phyloP scores from a whole-genome alignment of 2,888 invertebrate genomes.

The Aleiodes alternator region DNA sequence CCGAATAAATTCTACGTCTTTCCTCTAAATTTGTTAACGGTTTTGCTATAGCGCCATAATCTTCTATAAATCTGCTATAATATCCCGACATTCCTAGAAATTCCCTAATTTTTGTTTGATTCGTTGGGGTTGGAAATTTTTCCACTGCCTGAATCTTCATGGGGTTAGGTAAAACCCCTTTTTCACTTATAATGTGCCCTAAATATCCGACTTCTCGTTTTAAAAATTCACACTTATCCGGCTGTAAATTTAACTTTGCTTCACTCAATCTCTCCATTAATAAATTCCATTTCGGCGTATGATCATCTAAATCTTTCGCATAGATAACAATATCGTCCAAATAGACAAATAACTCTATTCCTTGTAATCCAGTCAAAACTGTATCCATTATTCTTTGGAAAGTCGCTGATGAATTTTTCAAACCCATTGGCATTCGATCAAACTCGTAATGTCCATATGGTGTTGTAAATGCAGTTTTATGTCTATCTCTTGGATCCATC shows the following conservation, averaged over 20 bases:
- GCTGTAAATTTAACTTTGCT: no score
- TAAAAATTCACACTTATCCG: no score
- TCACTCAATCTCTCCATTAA: constrained; percentile 41
- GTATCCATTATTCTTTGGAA: constrained; percentile 49
- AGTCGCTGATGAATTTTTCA: constrained; percentile 44
- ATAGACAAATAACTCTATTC: constrained; percentile 46
- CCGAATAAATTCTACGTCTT: constrained; percentile 42
- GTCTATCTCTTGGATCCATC: constrained; percentile 37
- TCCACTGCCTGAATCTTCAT: constrained; percentile 45
- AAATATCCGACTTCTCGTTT: no score
- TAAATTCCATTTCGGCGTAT: constrained; percentile 43
- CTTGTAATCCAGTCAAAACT: constrained; percentile 37
- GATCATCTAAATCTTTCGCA: constrained; percentile 47
- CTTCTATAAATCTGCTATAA: constrained; percentile 49
- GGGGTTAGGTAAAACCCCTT: constrained; percentile 28
- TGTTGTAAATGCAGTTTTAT: constrained; percentile 46
- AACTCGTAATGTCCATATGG: constrained; percentile 46
- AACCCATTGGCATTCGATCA: constrained; percentile 46
- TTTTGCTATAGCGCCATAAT: constrained; percentile 41
- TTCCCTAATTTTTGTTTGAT: constrained; percentile 41
- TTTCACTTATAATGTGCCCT: no score
- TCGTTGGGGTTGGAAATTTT: constrained; percentile 42
- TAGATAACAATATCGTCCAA: constrained; percentile 54
- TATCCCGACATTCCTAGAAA: constrained; percentile 45
- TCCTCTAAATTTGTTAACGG: constrained; percentile 37